Conservation (phyloP, 2,888 invertebrate species). For the Ypsolopha scabrella region DNA sequence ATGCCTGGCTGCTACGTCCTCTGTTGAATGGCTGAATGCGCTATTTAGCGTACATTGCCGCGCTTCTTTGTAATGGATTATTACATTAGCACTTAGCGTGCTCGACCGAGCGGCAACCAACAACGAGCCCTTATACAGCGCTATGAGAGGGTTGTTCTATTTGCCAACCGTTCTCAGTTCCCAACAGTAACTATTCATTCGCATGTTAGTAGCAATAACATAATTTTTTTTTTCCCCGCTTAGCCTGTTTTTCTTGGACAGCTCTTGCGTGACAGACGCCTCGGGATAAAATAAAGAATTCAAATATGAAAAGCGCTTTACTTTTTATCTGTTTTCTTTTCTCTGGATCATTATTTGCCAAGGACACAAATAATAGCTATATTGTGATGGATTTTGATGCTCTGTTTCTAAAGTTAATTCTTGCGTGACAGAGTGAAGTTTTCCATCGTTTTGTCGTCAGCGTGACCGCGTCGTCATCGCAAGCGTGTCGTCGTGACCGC, state of each 20-base stretch:
- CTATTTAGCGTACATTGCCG: slow-evolving; percentile 64
- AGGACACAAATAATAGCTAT: background rate
- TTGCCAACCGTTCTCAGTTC: background rate
- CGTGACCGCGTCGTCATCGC: slow-evolving; percentile 36
- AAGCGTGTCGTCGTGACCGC: slow-evolving; percentile 47
- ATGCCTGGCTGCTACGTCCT: slow-evolving; percentile 38
- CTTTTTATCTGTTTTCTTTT: background rate
- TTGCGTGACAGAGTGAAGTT: background rate
- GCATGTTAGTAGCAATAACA: slow-evolving; percentile 26
- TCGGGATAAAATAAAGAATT: slow-evolving; percentile 12
- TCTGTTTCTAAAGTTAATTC: background rate
- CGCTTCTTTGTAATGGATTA: slow-evolving; percentile 68
- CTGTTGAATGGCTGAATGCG: slow-evolving; percentile 56
- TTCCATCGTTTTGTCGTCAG: slow-evolving; percentile 15
- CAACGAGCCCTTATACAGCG: slow-evolving; percentile 44
- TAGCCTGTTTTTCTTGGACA: slow-evolving; percentile 24
- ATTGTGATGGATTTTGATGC: background rate
- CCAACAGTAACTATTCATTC: background rate
- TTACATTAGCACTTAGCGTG: slow-evolving; percentile 69
- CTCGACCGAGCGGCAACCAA: slow-evolving; percentile 58
- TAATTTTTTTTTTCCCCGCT: slow-evolving; percentile 29
- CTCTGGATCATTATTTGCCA: background rate
- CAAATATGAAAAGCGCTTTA: background rate
- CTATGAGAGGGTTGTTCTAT: slow-evolving; percentile 19
- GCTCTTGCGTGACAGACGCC: slow-evolving; percentile 24